A percentile compares a stretch with the other conserved stretches of the same genome.
These are phyloP conservation scores for Protonemura montana DNA, from an alignment of 2,888 invertebrate species.

Conservation along the genomic window DNA sequence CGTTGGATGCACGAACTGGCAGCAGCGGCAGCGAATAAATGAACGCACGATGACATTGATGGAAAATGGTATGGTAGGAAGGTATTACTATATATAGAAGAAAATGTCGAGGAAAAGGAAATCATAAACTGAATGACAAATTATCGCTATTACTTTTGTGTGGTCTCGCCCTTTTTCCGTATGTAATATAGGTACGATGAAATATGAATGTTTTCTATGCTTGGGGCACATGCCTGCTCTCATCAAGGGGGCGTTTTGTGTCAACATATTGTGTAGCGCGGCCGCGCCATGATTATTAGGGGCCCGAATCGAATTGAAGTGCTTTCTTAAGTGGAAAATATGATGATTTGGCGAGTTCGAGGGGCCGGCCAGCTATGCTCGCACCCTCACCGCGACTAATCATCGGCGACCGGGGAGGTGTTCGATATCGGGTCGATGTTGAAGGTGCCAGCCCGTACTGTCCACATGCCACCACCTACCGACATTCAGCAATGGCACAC, in stretches of 20 bases:
- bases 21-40: neutral
- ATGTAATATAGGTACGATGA: constrained; percentile 15
- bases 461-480: neutral
- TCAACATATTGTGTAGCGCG: neutral
- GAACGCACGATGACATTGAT: neutral
- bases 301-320: constrained; percentile 5
- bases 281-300: neutral
- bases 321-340: constrained; percentile 37
- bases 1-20: neutral
- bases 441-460: neutral
- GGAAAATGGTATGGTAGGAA: neutral
- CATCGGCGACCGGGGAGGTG: neutral
- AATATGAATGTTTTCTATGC: constrained; percentile 42
- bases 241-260: constrained; percentile 26
- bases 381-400: neutral
- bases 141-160: constrained; percentile 49
- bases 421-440: neutral
- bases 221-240: constrained; percentile 20
- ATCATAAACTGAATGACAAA: constrained; percentile 51
- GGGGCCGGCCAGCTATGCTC: neutral
- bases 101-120: constrained; percentile 39
- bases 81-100: neutral
- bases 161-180: constrained; percentile 42
- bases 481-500: neutral
- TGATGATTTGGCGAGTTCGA: constrained; percentile 30